Conservation (phyloP, 2,888 invertebrate species). For the Eupeodes latifasciatus region DNA sequence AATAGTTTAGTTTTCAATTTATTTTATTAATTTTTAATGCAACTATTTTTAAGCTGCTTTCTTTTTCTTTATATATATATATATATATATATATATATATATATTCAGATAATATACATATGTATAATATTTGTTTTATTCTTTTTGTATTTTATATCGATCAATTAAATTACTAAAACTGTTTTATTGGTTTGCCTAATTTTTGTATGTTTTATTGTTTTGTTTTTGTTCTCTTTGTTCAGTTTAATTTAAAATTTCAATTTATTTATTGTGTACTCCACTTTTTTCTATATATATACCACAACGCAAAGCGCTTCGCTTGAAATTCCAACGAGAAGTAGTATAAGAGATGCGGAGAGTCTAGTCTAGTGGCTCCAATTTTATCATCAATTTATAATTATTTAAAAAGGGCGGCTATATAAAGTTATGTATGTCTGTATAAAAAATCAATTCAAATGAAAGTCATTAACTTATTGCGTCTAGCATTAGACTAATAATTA, state of each 20-base stretch:
- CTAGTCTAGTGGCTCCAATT: not conserved
- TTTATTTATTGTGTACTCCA: conserved; percentile 62
- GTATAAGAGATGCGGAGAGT: not conserved
- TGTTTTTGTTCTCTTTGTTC: not conserved
- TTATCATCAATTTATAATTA: conserved; percentile 2
- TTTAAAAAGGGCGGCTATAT: conserved; percentile 18
- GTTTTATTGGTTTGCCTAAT: conserved; percentile 55
- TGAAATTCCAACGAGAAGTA: conserved; percentile 14
- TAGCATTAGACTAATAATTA: conserved; percentile 47
- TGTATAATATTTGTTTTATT: not conserved
- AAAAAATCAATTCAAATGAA: conserved; percentile 37
- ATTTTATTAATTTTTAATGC: conserved; percentile 32
- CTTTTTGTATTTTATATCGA: conserved; percentile 39
- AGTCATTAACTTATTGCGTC: conserved; percentile 35
- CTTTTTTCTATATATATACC: conserved; percentile 30
- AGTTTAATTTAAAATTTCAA: conserved; percentile 34
- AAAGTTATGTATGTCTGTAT: conserved; percentile 12
- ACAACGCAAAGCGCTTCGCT: conserved; percentile 4
- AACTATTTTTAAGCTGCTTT: conserved; percentile 54
- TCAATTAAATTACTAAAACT: conserved; percentile 71
- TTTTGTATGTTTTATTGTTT: conserved; percentile 42
- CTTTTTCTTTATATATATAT: not conserved
- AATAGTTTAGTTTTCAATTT: conserved; percentile 36
- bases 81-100: conserved; percentile 21
- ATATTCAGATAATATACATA: conserved; percentile 36